Percentiles rank a stretch among this genome's conserved stretches.
These are phyloP conservation scores for Dioctria linearis DNA, from an alignment of 2,888 invertebrate genomes.

Conservation along the genomic window DNA sequence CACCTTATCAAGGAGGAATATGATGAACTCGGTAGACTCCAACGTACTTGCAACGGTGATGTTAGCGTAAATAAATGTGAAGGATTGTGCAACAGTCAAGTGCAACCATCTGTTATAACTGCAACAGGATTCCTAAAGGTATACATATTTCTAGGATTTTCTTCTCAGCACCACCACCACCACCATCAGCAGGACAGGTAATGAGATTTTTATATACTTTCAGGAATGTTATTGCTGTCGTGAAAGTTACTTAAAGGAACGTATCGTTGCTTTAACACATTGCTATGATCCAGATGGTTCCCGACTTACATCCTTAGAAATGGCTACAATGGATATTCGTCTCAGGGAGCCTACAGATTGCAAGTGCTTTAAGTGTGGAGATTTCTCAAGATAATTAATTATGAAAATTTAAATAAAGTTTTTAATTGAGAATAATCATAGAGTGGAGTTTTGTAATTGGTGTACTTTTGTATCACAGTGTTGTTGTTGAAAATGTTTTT, in stretches of 20 bases:
- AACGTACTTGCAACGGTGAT: conserved; percentile 91
- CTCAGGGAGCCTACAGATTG: conserved; percentile 91
- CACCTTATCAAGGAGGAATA: conserved; percentile 94
- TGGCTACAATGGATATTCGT: conserved; percentile 85
- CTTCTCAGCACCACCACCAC: not conserved
- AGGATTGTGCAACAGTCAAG: conserved; percentile 92
- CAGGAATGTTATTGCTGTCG: conserved; percentile 93
- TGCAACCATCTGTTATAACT: conserved; percentile 91
- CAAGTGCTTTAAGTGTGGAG: conserved; percentile 92
- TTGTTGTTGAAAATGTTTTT: no score
- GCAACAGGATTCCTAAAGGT: conserved; percentile 89
- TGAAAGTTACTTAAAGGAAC: conserved; percentile 87
- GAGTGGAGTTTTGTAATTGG: no score
- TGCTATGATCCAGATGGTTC: conserved; percentile 92
- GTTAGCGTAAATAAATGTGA: conserved; percentile 94
- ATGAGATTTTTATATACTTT: conserved; percentile 10
- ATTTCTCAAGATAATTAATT: conserved; percentile 79
- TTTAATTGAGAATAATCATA: no score
- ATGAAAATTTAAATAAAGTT: not conserved
- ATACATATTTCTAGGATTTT: conserved; percentile 44
- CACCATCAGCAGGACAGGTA: not conserved
- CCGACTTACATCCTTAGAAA: conserved; percentile 79
- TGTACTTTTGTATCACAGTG: no score
- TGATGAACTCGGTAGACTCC: conserved; percentile 86
- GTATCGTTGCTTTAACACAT: conserved; percentile 84